Evolutionary conservation across 92 coral and sea anemone species (phyloP), one percentile per base, ranked within the genome.

Genomic region (Umimayanthus chanpuru): DNA sequence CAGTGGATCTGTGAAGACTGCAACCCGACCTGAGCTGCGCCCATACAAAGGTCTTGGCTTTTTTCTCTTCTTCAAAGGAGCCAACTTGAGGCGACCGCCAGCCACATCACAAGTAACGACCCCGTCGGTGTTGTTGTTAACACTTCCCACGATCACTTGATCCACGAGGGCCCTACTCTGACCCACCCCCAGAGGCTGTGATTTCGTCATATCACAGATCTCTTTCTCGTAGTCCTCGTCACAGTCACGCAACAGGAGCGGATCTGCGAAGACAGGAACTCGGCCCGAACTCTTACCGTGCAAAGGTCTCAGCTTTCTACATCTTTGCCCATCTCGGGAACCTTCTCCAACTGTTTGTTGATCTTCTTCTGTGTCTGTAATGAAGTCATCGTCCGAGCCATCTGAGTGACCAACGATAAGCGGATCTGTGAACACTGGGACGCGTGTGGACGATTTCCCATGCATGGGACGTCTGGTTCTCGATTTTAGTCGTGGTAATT

Each of bases 381-480:
- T 55, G 23, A 83, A 28, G n/a, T 25, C 77, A 1, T 82, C 86
- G 30, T 83, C 71, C 30, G 43, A 44, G 56, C 2, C 32, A 41
- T 68, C 78, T 44, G 87, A 83, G 25, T 28, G 76, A 10, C 77
- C 78, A 6, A 70, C 23, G 50, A 83, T 71, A 23, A 83, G 78
- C 6, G 87, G 78, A 21, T 83, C 87, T 67, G 87, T 83, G 67
- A 83, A 83, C n/a, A 83, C 87, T 70, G 87, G 87, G 2, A 83
- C 64, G 15, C 87, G 87, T 28, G 87, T 23, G 78, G 86, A 82
- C 25, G 78, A 67, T 70, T 40, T 68, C 64, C 78, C 77, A 9
- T 70, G 78, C 66, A 67, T 83, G 15, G 87, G 87, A 55, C 87
- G 87, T 78, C 53, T 41, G 36, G 38, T 29, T 25, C 77, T 43